phyloP scores from a whole-genome alignment of 2,113 vertebrate species.

The Hydrolagus affinis region DNA sequence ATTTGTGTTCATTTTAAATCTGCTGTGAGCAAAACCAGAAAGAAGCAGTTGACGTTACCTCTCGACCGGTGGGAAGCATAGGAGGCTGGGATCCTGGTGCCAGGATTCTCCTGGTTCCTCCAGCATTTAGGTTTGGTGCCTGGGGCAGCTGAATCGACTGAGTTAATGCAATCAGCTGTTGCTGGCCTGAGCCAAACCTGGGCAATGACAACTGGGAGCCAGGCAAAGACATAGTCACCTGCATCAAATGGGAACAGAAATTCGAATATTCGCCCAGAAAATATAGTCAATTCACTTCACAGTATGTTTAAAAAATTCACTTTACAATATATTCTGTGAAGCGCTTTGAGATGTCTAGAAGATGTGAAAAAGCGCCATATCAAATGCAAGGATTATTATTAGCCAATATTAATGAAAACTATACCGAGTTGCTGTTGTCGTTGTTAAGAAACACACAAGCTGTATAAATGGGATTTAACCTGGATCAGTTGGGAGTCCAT shows the following conservation, averaged over 20 bases:
- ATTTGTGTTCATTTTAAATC: too few species aligned
- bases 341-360: neutral
- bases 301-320: neutral
- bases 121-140: slow-evolving; percentile 84
- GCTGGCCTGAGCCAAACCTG: slow-evolving; percentile 89
- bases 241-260: slow-evolving; percentile 31
- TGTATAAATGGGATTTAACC: slow-evolving; percentile 50
- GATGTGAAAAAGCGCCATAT: too few species aligned
- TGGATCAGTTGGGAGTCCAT: slow-evolving; percentile 96
- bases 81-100: slow-evolving; percentile 80
- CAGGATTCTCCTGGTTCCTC: slow-evolving; percentile 78
- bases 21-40: neutral
- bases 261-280: neutral
- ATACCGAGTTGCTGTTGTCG: neutral
- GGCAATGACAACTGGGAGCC: slow-evolving; percentile 78
- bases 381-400: too few species aligned
- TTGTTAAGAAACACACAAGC: neutral
- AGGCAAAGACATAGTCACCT: slow-evolving; percentile 95
- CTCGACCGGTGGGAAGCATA: slow-evolving; percentile 74
- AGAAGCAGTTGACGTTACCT: slow-evolving; percentile 57
- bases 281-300: neutral
- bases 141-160: slow-evolving; percentile 96
- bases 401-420: too few species aligned
- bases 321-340: neutral
- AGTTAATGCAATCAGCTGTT: slow-evolving; percentile 79